Evolutionary conservation across 2,113 vertebrate species (phyloP), one percentile per base, ranked within the genome.

Genomic region (Heptranchias perlo): DNA sequence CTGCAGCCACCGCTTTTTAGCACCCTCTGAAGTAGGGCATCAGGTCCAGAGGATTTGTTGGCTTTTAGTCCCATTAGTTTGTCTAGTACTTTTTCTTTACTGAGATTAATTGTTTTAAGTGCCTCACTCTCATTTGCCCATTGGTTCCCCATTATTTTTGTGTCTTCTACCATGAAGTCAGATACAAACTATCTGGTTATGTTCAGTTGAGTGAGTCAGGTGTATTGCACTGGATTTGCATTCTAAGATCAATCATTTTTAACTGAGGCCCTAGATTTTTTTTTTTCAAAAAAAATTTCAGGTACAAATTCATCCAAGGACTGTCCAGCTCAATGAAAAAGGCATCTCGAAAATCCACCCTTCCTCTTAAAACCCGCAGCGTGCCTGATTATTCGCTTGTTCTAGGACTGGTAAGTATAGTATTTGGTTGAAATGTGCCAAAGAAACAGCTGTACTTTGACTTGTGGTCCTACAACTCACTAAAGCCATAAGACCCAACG

Each of bases 321-420:
- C 31, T 95, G 11, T 61, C 35, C 52, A 69, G 84, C 47, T 73
- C 91, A 44, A 52, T 23, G 8, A 87, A 96, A 49, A 62, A 95
- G 58, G 21, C 67, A n/a, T 58, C 44, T 35, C 91, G 52, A 61
- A 96, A 76, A 96, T 64, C 96, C 13, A 76, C 23, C 25, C 96
- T 96, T 91, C 96, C 96, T 14, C 35, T 95, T 14, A 94, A 96
- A 76, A 96, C 96, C 16, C 96, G 96, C 96, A 96, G 91, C 10
- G 52, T 92, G 3, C 96, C 96, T 21, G 47, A 94, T 44, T 54
- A 93, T 31, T 94, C 96, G 0, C 96, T 96, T 11, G 91, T 76
- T 49, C 91, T 96, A 16, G 96, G 91, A 14, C 91, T 95, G 86
- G 96, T 96, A 14, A 96, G 96, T 96, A 5, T 91, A 28, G 0